phyloP scores from a whole-genome alignment of 2,113 vertebrate species.

The Regulus satrapa region DNA sequence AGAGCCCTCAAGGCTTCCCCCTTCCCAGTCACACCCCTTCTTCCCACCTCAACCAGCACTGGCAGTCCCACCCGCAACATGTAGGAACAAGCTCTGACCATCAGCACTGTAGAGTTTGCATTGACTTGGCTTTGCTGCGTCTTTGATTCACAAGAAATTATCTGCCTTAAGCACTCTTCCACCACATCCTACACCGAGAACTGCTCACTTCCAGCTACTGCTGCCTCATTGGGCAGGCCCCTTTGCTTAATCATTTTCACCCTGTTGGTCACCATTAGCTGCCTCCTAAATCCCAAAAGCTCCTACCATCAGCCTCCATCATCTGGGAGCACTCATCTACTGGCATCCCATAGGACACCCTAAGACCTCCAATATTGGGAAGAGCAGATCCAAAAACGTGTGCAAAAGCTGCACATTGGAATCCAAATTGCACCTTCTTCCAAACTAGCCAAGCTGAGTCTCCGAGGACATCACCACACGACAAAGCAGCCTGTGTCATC shows the following conservation, averaged over 20 bases:
- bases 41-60: neutral
- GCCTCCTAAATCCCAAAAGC: neutral
- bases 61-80: fast-evolving
- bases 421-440: neutral
- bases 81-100: neutral
- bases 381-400: neutral
- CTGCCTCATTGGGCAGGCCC: neutral
- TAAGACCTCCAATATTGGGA: neutral
- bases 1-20: neutral
- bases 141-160: neutral
- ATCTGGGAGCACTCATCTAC: neutral
- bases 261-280: neutral
- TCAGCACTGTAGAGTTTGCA: fast-evolving
- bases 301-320: neutral
- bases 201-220: neutral
- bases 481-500: neutral
- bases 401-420: neutral
- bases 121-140: neutral
- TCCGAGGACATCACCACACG: neutral
- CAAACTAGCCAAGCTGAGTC: neutral
- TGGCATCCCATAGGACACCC: neutral
- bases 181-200: neutral
- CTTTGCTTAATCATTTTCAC: neutral
- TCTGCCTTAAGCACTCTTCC: neutral
- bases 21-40: neutral